Percentiles rank a stretch among this genome's conserved stretches.
These are phyloP conservation scores for Elephas maximus DNA, from an alignment of 2,113 vertebrate species.

Conservation along the genomic window DNA sequence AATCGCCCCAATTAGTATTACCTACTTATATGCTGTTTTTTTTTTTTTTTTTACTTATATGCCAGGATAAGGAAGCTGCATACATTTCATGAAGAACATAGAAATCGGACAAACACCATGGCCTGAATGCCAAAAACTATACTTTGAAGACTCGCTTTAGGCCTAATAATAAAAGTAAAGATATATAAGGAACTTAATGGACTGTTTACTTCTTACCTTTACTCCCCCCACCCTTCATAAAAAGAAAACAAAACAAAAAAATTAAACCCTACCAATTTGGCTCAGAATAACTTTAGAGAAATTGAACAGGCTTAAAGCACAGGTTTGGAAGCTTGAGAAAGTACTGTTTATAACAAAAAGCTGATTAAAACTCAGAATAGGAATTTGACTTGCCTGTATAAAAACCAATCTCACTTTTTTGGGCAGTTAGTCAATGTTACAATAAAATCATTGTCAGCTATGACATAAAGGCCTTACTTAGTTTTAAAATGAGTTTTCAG, in stretches of 20 bases:
- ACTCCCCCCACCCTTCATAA: not conserved
- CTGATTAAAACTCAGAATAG: constrained; percentile 33
- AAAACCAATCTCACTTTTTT: constrained; percentile 20
- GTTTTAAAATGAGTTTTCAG: constrained; percentile 45
- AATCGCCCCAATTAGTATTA: not conserved
- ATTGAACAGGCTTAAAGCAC: not conserved
- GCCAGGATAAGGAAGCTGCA: not conserved
- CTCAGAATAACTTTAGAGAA: constrained; percentile 11
- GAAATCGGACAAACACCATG: not conserved
- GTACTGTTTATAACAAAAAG: constrained; percentile 28
- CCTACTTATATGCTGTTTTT: not conserved
- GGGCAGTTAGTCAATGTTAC: not conserved
- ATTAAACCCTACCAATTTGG: not conserved
- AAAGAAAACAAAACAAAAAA: not conserved
- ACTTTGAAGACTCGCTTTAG: not conserved
- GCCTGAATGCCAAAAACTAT: not conserved
- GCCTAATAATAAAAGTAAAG: not conserved
- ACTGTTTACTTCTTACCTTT: not conserved
- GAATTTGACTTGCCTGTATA: not conserved
- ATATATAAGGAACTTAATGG: not conserved
- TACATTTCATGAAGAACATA: not conserved
- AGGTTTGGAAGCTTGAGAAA: not conserved
- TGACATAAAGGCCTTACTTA: constrained; percentile 54
- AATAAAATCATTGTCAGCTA: not conserved
- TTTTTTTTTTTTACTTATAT: not conserved